Evolutionary conservation across 2,113 vertebrate species (phyloP), one percentile per base, ranked within the genome.

Genomic region (Alligator mississippiensis): DNA sequence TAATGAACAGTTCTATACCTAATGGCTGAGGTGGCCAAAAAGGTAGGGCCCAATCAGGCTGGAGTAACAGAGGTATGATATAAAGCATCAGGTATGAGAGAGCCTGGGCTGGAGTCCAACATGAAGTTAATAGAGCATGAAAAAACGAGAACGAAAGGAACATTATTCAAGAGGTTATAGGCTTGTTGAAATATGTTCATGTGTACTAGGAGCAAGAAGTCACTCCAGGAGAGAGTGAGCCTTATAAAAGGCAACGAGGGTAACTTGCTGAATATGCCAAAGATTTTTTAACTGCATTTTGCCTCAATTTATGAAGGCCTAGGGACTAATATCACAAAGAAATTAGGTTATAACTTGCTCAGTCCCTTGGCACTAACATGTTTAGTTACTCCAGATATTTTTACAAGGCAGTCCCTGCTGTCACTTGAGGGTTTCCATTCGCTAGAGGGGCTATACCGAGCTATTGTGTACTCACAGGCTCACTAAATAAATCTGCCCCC

Each of bases 131-230:
- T 78, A 75, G 85, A 76, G 87, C 70, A 77, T 94, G 95, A 80
- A 96, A 47, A 47, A 62, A 80, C 84, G 85, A 86, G 88, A 93
- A 94, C 93, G 89, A 96, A 89, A 92, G 93, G 90, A 88, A 91
- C 87, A 25, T 97, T 97, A 93, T 93, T 95, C 90, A 80, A 80
- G 34, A 92, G 84, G 93, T 80, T 86, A 82, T 92, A 90, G 96
- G 94, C 90, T 90, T 82, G 62, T 19, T 84, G 61, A 54, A 93
- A 92, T 93, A 80, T 86, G 76, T 93, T 94, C 96, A 87, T 18
- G 61, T 89, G 93, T 92, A 93, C 96, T 92, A 92, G 80, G 93
- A 96, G 94, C 93, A 90, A 92, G 94, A 93, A 96, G 95, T 95
- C 96, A 97, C 87, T 92, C 75, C 79, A 96, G 70, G 81, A 88